phyloP scores from a whole-genome alignment of 1,140 invertebrate species.

The Matsumurasca onukii region DNA sequence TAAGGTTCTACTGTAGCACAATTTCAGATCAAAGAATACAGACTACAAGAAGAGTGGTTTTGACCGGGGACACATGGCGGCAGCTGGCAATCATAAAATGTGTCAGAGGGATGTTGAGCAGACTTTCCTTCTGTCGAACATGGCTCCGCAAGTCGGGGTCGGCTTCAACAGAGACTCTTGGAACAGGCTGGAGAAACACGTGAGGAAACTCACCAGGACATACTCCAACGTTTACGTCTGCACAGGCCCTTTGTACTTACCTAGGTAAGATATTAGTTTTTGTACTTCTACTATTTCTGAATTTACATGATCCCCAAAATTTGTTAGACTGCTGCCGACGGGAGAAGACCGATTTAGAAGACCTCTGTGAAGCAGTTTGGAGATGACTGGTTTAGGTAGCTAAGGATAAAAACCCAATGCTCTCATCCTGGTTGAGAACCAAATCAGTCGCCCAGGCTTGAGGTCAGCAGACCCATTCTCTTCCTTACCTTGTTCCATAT shows the following conservation, averaged over 20 bases:
- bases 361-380: too few relatives aligned
- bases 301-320: too few relatives aligned
- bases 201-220: slow-evolving; percentile 76
- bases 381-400: too few relatives aligned
- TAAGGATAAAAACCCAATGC: too few relatives aligned
- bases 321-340: too few relatives aligned
- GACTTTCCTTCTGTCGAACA: slow-evolving; percentile 94
- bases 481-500: too few relatives aligned
- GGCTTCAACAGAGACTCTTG: slow-evolving; percentile 92
- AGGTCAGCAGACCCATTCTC: too few relatives aligned
- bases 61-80: slow-evolving; percentile 95
- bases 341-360: too few relatives aligned
- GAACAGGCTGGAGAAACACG: slow-evolving; percentile 90
- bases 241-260: slow-evolving; percentile 94
- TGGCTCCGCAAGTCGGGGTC: slow-evolving; percentile 94
- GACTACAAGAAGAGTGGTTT: slow-evolving; percentile 94
- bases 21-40: slow-evolving; percentile 73
- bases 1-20: too few relatives aligned
- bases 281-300: slow-evolving; percentile 34
- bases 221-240: slow-evolving; percentile 92
- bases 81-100: slow-evolving; percentile 90
- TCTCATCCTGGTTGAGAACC: too few relatives aligned
- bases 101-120: slow-evolving; percentile 81
- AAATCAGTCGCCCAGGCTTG: too few relatives aligned
- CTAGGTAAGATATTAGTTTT: slow-evolving; percentile 73